Evolutionary conservation across 2,888 invertebrate genomes (phyloP), one percentile per base, ranked within the genome.

Genomic region (Allygus modestus): DNA sequence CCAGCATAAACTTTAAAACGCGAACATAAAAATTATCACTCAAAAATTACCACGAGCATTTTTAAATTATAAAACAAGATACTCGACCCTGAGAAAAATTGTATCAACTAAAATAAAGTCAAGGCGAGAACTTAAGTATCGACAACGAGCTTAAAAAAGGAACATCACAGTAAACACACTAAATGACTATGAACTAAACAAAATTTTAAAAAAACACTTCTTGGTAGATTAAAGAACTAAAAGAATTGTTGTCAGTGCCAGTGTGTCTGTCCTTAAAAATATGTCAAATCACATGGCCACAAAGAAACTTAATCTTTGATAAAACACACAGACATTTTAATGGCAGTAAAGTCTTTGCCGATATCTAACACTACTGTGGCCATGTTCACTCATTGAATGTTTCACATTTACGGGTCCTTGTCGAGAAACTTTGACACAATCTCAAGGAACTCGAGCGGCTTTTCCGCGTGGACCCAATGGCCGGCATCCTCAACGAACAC

Each of bases 391-490:
- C 46, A 9, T 46, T 12, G 46, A 1, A 9, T 7, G 12, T 15
- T 4, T 46, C 46, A 15, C 0, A 0, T 28, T 28, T 28, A 28
- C 1, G 17, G 31, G 28, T 65, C 65, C 28, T 46, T 46, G 26
- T 23, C 20, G 20, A 91, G 86, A 90, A 96, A 96, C 87, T 92
- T 92, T 87, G 93, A 91, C 46, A 94, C 91, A 81, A 92, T 88
- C 79, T 94, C 92, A 31, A 97, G 90, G 90, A 98, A 97, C 87
- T 95, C 94, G 9, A 92, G 90, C 0, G 98, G 97, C 89, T 97
- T 96, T 86, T 99, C 98, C 87, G 96, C 95, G 90, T 99, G 99
- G 0, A 98, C 94, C 96, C 98, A 97, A 90, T 99, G 99, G 0
- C 97, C 97, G 7, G 98, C 96, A 51, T 95, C 96, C 79, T 94